These are phyloP conservation scores for Dinoponera quadriceps DNA, from an alignment of 1,140 invertebrate species.

Conservation along the genomic window DNA sequence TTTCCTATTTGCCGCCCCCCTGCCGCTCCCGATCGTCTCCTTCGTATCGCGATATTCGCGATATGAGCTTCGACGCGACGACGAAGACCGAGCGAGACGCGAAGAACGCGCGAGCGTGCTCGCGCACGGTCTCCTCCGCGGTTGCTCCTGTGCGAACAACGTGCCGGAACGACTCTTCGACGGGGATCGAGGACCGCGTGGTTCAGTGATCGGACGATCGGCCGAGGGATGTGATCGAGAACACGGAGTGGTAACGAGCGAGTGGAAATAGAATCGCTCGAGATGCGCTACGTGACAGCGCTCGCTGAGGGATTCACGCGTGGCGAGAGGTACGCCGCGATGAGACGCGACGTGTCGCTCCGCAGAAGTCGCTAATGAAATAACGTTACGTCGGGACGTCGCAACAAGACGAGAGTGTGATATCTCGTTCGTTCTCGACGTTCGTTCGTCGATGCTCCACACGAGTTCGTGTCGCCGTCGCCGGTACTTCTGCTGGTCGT, in stretches of 20 bases:
- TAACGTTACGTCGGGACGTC: not conserved
- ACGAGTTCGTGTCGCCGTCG: no score
- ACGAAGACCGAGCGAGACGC: not conserved
- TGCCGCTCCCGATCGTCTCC: not conserved
- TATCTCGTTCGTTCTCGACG: no score
- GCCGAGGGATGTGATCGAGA: constrained; percentile 22
- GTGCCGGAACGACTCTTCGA: not conserved
- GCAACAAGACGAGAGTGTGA: no score
- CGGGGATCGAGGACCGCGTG: constrained; percentile 1
- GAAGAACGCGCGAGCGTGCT: not conserved
- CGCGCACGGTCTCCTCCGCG: not conserved
- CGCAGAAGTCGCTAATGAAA: not conserved
- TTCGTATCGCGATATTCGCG: not conserved
- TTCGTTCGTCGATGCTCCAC: no score
- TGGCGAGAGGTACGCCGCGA: not conserved
- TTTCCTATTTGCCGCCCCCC: not conserved
- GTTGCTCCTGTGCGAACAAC: not conserved
- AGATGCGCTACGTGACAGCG: constrained; percentile 12
- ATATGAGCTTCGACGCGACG: not conserved
- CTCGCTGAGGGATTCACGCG: constrained; percentile 2
- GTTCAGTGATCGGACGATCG: constrained; percentile 21
- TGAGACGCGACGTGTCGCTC: no score
- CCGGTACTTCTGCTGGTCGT: no score
- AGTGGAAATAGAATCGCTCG: constrained; percentile 46
- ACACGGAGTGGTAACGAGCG: constrained; percentile 33